Evolutionary conservation across 2,797 vertebrate species (phyloP).

Genomic region (Diplodus sargus): DNA sequence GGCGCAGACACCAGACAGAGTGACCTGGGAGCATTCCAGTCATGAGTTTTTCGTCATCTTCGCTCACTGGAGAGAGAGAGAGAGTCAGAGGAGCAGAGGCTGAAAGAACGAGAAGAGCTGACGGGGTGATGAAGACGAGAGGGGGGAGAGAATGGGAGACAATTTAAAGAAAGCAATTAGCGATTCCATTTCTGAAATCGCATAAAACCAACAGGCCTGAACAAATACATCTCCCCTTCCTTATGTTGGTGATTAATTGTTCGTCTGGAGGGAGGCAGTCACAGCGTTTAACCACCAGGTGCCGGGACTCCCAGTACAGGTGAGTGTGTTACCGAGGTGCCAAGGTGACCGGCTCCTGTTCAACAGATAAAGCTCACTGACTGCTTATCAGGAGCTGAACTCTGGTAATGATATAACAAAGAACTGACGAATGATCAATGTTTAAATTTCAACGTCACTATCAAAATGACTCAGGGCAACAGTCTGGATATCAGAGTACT

Average conservation of each 20-base stretch:
- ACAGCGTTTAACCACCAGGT: slow-evolving; percentile 44
- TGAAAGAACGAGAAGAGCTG: background rate
- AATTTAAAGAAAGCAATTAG: slow-evolving; percentile 47
- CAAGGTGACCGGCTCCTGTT: slow-evolving; percentile 32
- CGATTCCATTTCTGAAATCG: slow-evolving; percentile 15
- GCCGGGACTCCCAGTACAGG: slow-evolving; percentile 38
- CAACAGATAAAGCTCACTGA: slow-evolving; percentile 9
- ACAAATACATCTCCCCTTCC: slow-evolving; percentile 32
- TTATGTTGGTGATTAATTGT: slow-evolving; percentile 68
- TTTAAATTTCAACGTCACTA: slow-evolving; percentile 23
- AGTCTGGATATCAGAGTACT: background rate
- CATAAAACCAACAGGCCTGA: slow-evolving; percentile 36
- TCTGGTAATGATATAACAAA: slow-evolving; percentile 38
- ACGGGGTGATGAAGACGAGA: background rate
- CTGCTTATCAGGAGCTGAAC: slow-evolving; percentile 20
- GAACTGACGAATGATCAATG: slow-evolving; percentile 48
- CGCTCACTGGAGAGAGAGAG: slow-evolving; percentile 84
- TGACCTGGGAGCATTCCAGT: slow-evolving; percentile 94
- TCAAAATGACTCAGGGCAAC: background rate
- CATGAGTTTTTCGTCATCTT: slow-evolving; percentile 90
- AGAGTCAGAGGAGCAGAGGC: background rate
- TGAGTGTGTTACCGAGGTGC: slow-evolving; percentile 34
- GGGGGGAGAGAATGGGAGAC: background rate
- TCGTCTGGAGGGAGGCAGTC: slow-evolving; percentile 53
- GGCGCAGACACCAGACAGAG: slow-evolving; percentile 91